Evolutionary conservation across 2,113 vertebrate genomes (phyloP).

Genomic region (Clupea harengus): DNA sequence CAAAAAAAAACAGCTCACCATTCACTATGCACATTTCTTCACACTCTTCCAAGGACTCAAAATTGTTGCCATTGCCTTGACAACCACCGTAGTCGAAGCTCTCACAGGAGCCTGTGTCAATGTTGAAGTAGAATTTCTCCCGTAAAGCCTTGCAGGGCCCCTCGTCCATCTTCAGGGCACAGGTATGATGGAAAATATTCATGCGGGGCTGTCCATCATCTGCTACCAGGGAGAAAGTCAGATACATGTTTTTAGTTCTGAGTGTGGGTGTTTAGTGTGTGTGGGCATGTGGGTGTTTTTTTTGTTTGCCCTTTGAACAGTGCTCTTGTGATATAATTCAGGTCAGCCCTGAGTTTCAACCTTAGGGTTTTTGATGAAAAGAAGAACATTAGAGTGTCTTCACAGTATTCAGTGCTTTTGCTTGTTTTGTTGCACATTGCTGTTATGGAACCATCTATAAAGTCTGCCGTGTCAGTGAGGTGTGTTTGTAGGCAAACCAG

Average conservation of each 20-base stretch:
- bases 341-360: conserved; percentile 39
- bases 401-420: not conserved
- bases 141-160: conserved; percentile 83
- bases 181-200: conserved; percentile 73
- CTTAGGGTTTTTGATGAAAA: not conserved
- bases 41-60: conserved; percentile 76
- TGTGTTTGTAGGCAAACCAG: not conserved
- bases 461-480: not conserved
- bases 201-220: conserved; percentile 49
- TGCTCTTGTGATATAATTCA: conserved; percentile 40
- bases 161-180: conserved; percentile 75
- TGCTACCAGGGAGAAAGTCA: conserved; percentile 24
- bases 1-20: conserved; percentile 53
- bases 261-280: not conserved
- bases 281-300: not conserved
- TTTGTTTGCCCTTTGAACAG: not conserved
- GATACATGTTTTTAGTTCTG: not conserved
- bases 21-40: conserved; percentile 73
- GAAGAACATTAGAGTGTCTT: not conserved
- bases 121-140: conserved; percentile 76
- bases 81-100: conserved; percentile 88
- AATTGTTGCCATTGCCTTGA: conserved; percentile 87
- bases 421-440: not conserved
- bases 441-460: not conserved
- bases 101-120: conserved; percentile 74